Percentiles rank a stretch among this genome's conserved stretches.
phyloP scores from a whole-genome alignment of 2,888 invertebrate species.

The Allophyes oxyacanthae region DNA sequence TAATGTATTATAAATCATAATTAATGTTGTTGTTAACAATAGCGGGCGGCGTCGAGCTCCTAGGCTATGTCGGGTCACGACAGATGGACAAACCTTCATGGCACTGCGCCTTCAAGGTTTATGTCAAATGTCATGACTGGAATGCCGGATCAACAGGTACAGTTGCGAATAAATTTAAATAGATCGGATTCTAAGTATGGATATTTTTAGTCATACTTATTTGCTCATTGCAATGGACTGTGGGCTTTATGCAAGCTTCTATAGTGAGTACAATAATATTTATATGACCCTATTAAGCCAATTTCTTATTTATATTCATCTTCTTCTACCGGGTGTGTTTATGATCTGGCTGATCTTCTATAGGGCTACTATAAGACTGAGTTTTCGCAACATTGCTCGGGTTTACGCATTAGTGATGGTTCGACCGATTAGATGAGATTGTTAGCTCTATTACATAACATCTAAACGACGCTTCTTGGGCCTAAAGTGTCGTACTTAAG shows the following conservation, averaged over 20 bases:
- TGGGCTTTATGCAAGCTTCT: conserved; percentile 18
- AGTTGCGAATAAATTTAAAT: conserved; percentile 51
- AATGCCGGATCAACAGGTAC: conserved; percentile 61
- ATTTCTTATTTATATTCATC: too few species aligned
- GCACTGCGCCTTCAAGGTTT: conserved; percentile 63
- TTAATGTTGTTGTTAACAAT: conserved; percentile 63
- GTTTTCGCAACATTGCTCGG: too few species aligned
- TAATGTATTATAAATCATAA: conserved; percentile 55
- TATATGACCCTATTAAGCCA: too few species aligned
- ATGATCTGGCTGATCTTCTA: too few species aligned
- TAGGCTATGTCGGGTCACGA: conserved; percentile 65
- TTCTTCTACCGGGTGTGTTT: too few species aligned
- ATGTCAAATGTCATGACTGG: conserved; percentile 72
- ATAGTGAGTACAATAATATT: conserved; percentile 5
- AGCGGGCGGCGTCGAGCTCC: conserved; percentile 68
- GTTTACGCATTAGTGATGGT: too few species aligned
- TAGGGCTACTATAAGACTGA: too few species aligned
- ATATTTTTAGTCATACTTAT: conserved; percentile 43
- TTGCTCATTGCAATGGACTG: conserved; percentile 42
- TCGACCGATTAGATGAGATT: too few species aligned
- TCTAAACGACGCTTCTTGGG: too few species aligned
- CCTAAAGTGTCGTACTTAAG: too few species aligned
- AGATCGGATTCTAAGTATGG: conserved; percentile 41
- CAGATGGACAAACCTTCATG: conserved; percentile 68
- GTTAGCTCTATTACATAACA: too few species aligned